Base-by-base conservation (phyloP, 2,888 invertebrate species). In the Spodoptera littoralis region DNA sequence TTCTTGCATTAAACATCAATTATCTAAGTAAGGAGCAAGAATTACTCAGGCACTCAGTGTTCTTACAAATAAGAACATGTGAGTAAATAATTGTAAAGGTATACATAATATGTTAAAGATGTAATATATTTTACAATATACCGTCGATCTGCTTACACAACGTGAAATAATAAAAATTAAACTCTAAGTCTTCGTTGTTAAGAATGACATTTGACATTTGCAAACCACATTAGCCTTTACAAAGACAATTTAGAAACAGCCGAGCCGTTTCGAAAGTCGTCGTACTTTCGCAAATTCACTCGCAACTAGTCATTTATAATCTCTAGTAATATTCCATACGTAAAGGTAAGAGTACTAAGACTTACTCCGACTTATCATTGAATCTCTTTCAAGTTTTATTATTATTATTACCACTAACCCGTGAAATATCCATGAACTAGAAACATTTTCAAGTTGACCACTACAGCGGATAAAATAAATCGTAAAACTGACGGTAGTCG, bases 401-500 rank as follows among this genome's bases (percentile, higher is more conserved):
- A 58, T 57, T 60, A 51, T 49, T 60, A 30, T 60, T 59, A 13
- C 60, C 52, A 64, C 45, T 60, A 63, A 56, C 12, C 53, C 49
- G 43, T 11, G 6, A 27, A 46, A 62, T 46, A 70, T 67, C 66
- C 61, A 65, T 55, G 44, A 53, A 43, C 49, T 65, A 53, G 73
- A 75, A 63, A 73, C 63, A 30, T 51, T 56, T 30, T 24, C 46
- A 64, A 67, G 57, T 54, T 69, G 36, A 58, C 52, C 43, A 50
- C 30, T 55, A 58, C 18, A 50, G 22, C 41, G 49, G 36, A 59
- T 63, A 60, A 49, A 64, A 70, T 65, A 60, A 70, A 11, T 73
- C 73, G 68, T 80, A 83, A 81, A 84, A 52, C 76, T 66, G 77
- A 76, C 73, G 54, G 61, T 36, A 36, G 36, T 8, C 36, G 36